Evolutionary conservation across 2,797 vertebrate species (phyloP).

Genomic region (Garrulus glandarius): DNA sequence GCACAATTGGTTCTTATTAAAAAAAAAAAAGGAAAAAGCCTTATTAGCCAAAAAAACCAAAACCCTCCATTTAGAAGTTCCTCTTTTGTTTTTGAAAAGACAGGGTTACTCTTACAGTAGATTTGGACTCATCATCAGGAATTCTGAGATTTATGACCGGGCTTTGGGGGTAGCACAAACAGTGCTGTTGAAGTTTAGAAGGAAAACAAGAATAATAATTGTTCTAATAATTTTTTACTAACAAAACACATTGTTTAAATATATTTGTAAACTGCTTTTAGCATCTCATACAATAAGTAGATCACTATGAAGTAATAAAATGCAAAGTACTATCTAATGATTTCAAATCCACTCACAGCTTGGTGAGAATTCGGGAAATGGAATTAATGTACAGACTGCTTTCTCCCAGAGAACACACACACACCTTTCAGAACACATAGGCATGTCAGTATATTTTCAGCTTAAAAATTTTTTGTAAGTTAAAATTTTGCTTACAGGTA

Average conservation of each 20-base stretch:
- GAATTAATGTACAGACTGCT: neutral
- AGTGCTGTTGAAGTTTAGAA: neutral
- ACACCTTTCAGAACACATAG: neutral
- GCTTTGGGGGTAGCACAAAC: neutral
- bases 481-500: neutral
- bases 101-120: neutral
- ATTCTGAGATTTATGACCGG: neutral
- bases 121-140: neutral
- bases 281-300: neutral
- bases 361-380: neutral
- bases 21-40: fast-evolving
- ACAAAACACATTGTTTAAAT: neutral
- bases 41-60: neutral
- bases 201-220: neutral
- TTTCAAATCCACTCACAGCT: neutral
- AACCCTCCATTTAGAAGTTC: neutral
- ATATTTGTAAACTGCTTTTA: neutral
- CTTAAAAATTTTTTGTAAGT: neutral
- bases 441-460: neutral
- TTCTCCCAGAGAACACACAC: neutral
- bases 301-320: neutral
- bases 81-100: neutral
- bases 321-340: neutral
- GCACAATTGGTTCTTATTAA: neutral
- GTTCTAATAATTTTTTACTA: neutral